Conservation (phyloP, 2,797 vertebrate species). For the Valencia hispanica region DNA sequence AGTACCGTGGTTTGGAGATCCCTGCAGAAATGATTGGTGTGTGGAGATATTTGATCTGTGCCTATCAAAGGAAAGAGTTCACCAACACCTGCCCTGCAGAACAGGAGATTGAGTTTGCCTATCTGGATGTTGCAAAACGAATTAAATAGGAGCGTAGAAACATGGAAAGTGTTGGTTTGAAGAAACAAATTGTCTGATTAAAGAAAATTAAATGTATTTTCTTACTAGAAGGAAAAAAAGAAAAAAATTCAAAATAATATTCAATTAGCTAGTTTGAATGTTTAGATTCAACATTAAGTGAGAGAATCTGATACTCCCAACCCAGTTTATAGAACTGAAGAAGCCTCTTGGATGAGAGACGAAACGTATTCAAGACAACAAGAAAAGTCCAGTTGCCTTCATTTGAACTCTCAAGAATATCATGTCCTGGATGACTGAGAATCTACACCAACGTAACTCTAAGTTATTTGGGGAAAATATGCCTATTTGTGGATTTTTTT, state of each 20-base stretch:
- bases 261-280: neutral
- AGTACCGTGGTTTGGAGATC: conserved; percentile 91
- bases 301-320: no score
- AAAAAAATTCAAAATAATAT: neutral
- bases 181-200: neutral
- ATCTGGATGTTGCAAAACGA: conserved; percentile 77
- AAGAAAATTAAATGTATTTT: neutral
- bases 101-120: conserved; percentile 88
- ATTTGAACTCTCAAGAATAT: no score
- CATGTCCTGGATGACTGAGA: no score
- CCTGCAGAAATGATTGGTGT: conserved; percentile 90
- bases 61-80: conserved; percentile 92
- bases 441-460: no score
- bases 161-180: neutral
- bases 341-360: no score
- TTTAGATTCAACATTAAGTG: neutral
- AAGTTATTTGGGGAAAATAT: no score
- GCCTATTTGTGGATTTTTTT: no score
- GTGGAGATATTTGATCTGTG: conserved; percentile 89
- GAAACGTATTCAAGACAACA: no score
- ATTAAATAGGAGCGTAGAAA: conserved; percentile 64
- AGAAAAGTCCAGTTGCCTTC: no score
- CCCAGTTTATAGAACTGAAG: no score
- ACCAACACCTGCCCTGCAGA: conserved; percentile 92
- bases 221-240: neutral